phyloP scores from a whole-genome alignment of 2,888 invertebrate species.

The Cephus nigrinus region DNA sequence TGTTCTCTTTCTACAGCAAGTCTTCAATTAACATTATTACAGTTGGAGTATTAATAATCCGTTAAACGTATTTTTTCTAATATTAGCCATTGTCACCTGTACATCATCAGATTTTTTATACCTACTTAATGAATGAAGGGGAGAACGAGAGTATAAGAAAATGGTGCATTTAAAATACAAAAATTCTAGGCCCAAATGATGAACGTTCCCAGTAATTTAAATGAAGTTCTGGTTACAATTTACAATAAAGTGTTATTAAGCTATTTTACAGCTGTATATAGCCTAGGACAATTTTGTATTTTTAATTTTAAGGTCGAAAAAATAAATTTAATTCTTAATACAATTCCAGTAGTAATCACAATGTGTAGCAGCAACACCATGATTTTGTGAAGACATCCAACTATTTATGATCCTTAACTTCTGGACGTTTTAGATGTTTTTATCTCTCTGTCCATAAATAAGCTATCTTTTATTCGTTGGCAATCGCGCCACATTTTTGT shows the following conservation, averaged over 20 bases:
- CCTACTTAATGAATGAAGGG: background rate
- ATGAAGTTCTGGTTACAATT: background rate
- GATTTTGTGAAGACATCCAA: background rate
- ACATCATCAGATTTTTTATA: background rate
- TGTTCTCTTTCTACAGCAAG: background rate
- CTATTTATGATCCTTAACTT: background rate
- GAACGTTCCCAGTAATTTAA: background rate
- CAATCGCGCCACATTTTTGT: background rate
- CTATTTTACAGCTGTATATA: constrained; percentile 20
- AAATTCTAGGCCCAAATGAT: background rate
- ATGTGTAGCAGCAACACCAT: background rate
- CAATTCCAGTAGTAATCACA: background rate
- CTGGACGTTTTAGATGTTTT: background rate
- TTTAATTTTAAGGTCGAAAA: constrained; percentile 13
- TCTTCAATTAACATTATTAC: background rate
- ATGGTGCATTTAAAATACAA: background rate
- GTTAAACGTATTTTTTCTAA: background rate
- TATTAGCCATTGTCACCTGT: background rate
- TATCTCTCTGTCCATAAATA: background rate
- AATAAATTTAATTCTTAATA: constrained; percentile 16
- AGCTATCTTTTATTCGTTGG: background rate
- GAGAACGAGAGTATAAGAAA: background rate
- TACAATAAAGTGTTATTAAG: background rate
- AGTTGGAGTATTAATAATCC: background rate
- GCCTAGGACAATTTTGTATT: constrained; percentile 23